These are phyloP conservation scores for Pristionchus japonicus DNA, from an alignment of 2,888 invertebrate genomes.

Conservation along the genomic window DNA sequence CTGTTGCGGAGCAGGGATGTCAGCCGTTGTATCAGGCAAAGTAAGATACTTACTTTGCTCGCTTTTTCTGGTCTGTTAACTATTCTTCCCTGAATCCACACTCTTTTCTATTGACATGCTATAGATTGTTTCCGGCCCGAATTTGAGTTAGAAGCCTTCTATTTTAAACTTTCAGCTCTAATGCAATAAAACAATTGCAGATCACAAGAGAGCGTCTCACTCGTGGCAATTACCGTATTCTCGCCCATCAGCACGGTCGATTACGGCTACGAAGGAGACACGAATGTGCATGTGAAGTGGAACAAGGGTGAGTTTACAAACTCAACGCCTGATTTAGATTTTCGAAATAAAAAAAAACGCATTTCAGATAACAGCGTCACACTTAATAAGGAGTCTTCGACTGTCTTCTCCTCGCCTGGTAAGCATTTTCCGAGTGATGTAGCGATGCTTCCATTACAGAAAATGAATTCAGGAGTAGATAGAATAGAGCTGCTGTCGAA, in stretches of 20 bases:
- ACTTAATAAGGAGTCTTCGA: not conserved
- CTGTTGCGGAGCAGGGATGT: not conserved
- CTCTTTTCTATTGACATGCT: not conserved
- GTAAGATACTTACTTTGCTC: not conserved
- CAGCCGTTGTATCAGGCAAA: not conserved
- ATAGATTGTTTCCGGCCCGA: not conserved
- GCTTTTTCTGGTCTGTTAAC: not conserved
- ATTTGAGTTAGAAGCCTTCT: not conserved
- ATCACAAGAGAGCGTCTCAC: not conserved
- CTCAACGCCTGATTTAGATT: no score
- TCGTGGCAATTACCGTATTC: not conserved
- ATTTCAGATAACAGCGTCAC: not conserved
- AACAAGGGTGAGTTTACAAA: not conserved
- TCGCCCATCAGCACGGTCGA: conserved; percentile 15
- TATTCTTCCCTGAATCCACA: not conserved
- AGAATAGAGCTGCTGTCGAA: no score
- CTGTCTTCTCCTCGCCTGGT: not conserved
- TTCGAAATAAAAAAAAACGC: not conserved
- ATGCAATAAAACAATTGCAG: not conserved
- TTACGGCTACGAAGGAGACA: not conserved
- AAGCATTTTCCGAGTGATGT: not conserved
- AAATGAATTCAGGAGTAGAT: no score
- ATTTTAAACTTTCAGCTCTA: not conserved
- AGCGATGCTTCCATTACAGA: no score
- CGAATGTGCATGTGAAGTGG: not conserved